Evolutionary conservation across 2,113 vertebrate species (phyloP).

Genomic region (Perca schrenkii): DNA sequence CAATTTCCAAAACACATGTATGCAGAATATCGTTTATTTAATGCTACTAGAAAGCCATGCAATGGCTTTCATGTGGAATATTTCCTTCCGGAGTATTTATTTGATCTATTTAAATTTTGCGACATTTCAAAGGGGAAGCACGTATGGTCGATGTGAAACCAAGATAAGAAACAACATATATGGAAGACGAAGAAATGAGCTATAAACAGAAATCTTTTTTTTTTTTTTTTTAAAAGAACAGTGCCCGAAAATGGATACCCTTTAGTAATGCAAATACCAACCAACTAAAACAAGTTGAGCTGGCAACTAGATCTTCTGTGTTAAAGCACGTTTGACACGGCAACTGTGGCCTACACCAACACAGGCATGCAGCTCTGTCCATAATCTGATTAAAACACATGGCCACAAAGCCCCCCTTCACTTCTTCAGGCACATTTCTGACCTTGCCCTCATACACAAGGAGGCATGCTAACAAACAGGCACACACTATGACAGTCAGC

Average conservation of each 20-base stretch:
- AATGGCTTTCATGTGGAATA: not conserved
- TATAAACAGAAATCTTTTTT: not conserved
- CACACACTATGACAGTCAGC: conserved; percentile 77
- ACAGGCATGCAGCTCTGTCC: conserved; percentile 42
- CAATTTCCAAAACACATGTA: not conserved
- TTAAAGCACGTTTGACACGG: conserved; percentile 37
- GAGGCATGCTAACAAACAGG: conserved; percentile 59
- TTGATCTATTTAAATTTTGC: not conserved
- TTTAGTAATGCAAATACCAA: conserved; percentile 53
- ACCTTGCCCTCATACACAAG: conserved; percentile 56
- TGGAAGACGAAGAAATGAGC: conserved; percentile 12
- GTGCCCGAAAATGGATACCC: conserved; percentile 14
- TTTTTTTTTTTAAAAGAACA: not conserved
- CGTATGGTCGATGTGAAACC: conserved; percentile 43
- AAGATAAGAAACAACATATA: conserved; percentile 22
- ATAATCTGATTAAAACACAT: conserved; percentile 54
- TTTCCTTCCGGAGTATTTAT: not conserved
- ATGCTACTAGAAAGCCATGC: conserved; percentile 5
- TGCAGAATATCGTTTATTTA: not conserved
- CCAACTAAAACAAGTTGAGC: conserved; percentile 45
- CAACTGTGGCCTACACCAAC: conserved; percentile 35
- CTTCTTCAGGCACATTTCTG: conserved; percentile 54
- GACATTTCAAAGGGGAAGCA: conserved; percentile 17
- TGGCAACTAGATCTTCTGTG: conserved; percentile 22
- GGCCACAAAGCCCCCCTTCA: conserved; percentile 40